A percentile compares a stretch with the other conserved stretches of the same genome.
Evolutionary conservation across 1,140 invertebrate genomes (phyloP).

Genomic region (Sminthurinus signatus): DNA sequence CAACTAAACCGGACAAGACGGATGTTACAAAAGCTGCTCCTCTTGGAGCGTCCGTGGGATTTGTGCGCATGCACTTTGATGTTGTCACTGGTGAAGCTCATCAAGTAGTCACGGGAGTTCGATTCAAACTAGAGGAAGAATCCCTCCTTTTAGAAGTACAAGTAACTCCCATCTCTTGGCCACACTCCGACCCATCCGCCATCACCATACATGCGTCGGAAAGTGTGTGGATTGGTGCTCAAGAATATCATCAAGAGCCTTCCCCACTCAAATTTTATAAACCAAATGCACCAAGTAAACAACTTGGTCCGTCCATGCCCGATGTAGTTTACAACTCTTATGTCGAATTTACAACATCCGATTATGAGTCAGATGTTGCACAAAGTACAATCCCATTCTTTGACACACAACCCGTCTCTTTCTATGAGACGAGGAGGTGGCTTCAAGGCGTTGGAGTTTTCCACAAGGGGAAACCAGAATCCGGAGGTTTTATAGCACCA

Average conservation of each 20-base stretch:
- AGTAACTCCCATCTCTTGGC: conserved; percentile 1
- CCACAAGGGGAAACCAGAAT: conserved; percentile 6
- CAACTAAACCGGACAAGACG: not conserved
- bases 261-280: not conserved
- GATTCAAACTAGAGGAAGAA: not conserved
- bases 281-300: not conserved
- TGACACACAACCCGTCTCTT: conserved; percentile 7
- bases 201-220: not conserved
- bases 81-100: not conserved
- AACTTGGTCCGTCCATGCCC: conserved; percentile 6
- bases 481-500: conserved; percentile 9
- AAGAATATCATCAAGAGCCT: not conserved
- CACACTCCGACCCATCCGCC: not conserved
- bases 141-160: not conserved
- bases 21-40: not conserved
- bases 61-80: conserved; percentile 3
- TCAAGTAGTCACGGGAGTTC: conserved; percentile 4
- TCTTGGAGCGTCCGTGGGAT: not conserved
- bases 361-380: conserved; percentile 2
- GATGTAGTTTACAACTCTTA: conserved; percentile 12
- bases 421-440: conserved; percentile 8
- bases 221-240: not conserved
- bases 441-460: conserved; percentile 2
- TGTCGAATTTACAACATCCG: not conserved
- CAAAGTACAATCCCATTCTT: conserved; percentile 9